Base-by-base conservation (phyloP, 2,888 invertebrate genomes). In the Stenodera caucasica region DNA sequence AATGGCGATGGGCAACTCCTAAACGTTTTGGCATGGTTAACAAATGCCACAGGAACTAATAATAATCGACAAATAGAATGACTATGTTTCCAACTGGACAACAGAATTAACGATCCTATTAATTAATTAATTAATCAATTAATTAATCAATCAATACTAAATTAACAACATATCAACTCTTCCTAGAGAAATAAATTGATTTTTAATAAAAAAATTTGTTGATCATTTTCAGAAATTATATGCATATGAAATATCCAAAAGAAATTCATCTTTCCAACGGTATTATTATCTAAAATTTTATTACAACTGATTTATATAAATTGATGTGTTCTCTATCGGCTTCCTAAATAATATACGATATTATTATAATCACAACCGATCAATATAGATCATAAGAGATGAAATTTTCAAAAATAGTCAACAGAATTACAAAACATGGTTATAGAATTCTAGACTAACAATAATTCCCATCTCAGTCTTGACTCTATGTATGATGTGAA, bases 261-360 rank as follows among this genome's bases (percentile, higher is more conserved):
- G 21, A 5, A 2, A 9, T 2, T 11, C 18, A 11, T 21, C 11
- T 18, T 45, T 23, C 23, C 45, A 23, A 45, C 23, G 2, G 45
- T 23, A 8, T 18, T 40, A 40, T 40, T 15, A 40, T 45, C 23
- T 45, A 12, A 18, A 45, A 45, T 45, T 37, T 37, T 37, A 15
- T 15, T 15, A 37, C 15, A 37, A 40, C 40, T 11, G 21, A 45
- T 45, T 45, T 45, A 45, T 23, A 45, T 45, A 45, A 45, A 45
- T 45, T 45, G 23, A 12, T 21, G 2, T n/a, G n/a, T 45, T 6
- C 45, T 23, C 45, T 45, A 12, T 12, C 23, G 23, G 45, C 12
- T 21, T 8, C 4, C 45, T n/a, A 45, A 45, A 23, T 23, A 12
- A 45, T 23, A 11, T n/a, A 15, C 15, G n/a, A 45, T 23, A 11